phyloP scores from a whole-genome alignment of 2,797 vertebrate genomes.

The Toxotes lorentzi region DNA sequence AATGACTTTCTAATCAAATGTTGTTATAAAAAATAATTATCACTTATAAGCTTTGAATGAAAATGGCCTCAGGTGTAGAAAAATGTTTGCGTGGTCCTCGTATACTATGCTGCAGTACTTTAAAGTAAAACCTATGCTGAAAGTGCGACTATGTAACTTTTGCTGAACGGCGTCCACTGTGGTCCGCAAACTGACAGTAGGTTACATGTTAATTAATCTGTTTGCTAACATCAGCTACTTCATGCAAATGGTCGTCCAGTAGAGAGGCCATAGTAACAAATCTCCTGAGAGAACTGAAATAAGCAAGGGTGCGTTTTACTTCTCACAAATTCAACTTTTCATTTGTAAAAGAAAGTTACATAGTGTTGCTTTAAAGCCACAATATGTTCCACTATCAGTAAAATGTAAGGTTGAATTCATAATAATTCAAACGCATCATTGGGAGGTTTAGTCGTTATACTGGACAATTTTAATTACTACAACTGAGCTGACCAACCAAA shows the following conservation, averaged over 20 bases:
- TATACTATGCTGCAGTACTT: not conserved
- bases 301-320: not conserved
- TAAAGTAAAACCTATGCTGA: not conserved
- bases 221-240: not conserved
- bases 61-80: not conserved
- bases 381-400: not conserved
- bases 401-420: not conserved
- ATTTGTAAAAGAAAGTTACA: not conserved
- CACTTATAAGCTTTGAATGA: not conserved
- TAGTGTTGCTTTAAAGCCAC: not conserved
- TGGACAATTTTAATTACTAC: not conserved
- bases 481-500: not conserved
- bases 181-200: not conserved
- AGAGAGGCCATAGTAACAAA: not conserved
- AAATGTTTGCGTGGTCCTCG: not conserved
- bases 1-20: not conserved
- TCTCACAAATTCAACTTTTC: not conserved
- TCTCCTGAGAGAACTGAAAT: not conserved
- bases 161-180: not conserved
- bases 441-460: not conserved
- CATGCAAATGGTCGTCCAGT: not conserved
- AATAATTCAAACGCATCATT: too few relatives aligned
- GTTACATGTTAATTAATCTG: not conserved
- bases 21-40: not conserved
- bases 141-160: not conserved